Base-by-base conservation (phyloP, 1,140 invertebrate species). In the Acromyrmex echinatior region DNA sequence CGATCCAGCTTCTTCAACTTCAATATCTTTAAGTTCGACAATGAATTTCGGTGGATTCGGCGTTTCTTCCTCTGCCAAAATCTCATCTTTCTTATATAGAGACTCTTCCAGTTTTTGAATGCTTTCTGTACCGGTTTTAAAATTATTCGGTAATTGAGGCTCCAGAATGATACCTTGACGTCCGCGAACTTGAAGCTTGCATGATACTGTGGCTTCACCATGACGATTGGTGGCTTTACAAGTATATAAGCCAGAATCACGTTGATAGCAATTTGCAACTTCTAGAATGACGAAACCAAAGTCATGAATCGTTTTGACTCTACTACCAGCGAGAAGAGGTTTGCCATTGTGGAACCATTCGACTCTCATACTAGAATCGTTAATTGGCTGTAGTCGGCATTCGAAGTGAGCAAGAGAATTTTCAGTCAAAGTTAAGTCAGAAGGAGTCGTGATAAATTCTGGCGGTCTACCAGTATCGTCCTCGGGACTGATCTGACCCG, bases 301-400 rank as follows among this genome's bases (percentile, higher is more conserved):
- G 93, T 99, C 98, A 90, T 98, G 98, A 82, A 99, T 98, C 0
- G 98, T 98, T 93, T 98, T 98, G 78, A 99, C 97, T 94, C 98
- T 96, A 10, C 98, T 98, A 68, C 98, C 98, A 86, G 98, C 97
- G 91, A 97, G 97, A 65, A 99, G 96, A 12, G 98, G 96, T 96
- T 99, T 98, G 51, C 98, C 99, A 94, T 99, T 99, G 91, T 99
- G 98, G 97, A 97, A 99, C 99, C 99, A 99, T 95, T 99, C 99
- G 18, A 99, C 98, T 88, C 97, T 96, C 97, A 99, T 98, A 82
- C 97, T 98, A 1, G 98, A 97, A 95, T 99, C 98, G 91, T 98
- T 98, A 10, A 98, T 97, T n/a, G 99, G 99, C 78, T 97, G 97
- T 28, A 99, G 95, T 60, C 98, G 97, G 89, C 98, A 99, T 95